Percentiles rank a stretch among this genome's conserved stretches.
Conservation (phyloP, 1,140 invertebrate species). For the Drosophila azteca region DNA sequence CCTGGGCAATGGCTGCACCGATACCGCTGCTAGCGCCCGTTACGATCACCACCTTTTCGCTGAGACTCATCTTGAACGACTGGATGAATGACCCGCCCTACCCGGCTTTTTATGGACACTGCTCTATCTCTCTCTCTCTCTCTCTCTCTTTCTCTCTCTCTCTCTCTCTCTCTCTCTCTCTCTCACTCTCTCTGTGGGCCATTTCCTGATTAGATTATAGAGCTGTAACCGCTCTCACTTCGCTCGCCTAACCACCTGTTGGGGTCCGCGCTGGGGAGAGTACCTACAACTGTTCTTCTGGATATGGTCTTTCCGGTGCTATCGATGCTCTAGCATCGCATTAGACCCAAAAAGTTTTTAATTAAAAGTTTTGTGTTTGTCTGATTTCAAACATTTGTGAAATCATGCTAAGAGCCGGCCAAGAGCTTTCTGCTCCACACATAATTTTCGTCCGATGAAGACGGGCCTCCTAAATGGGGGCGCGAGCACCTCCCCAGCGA, state of each 20-base stretch:
- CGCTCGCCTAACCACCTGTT: slow-evolving; percentile 45
- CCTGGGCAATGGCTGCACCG: slow-evolving; percentile 91
- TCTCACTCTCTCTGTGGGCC: background rate
- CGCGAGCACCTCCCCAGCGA: no score
- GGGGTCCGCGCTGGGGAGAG: slow-evolving; percentile 20
- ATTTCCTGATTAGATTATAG: slow-evolving; percentile 60
- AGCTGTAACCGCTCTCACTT: slow-evolving; percentile 4
- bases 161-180: background rate
- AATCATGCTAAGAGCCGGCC: slow-evolving; percentile 58
- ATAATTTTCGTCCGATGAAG: slow-evolving; percentile 21
- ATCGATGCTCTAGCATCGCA: slow-evolving; percentile 53
- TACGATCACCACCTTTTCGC: slow-evolving; percentile 88
- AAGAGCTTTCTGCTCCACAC: background rate
- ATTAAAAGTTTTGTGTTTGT: slow-evolving; percentile 75
- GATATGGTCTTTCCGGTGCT: slow-evolving; percentile 10
- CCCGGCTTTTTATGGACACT: slow-evolving; percentile 41
- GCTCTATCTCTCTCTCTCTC: background rate
- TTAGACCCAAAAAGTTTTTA: slow-evolving; percentile 71
- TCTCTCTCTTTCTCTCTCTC: no score
- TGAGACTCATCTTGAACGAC: slow-evolving; percentile 70
- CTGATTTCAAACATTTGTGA: slow-evolving; percentile 69
- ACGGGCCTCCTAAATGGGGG: slow-evolving; percentile 16
- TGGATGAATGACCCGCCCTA: slow-evolving; percentile 5
- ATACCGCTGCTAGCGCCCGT: slow-evolving; percentile 95
- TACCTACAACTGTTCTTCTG: background rate